A percentile compares a stretch with the other conserved stretches of the same genome.
These are phyloP conservation scores for Bos indicus DNA, from an alignment of 2,113 vertebrate genomes.

Conservation along the genomic window DNA sequence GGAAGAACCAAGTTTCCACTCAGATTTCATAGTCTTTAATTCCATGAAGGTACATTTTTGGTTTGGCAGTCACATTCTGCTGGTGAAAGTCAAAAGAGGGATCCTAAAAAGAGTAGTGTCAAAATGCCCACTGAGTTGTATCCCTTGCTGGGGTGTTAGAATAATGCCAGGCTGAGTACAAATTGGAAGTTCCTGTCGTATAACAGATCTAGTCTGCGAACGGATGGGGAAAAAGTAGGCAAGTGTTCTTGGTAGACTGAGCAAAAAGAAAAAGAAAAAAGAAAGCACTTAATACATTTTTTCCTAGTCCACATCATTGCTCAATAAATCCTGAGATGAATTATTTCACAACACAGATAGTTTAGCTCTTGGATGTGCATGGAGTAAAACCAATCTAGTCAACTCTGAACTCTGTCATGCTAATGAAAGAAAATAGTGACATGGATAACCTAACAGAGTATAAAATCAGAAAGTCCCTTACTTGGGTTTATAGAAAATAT, in stretches of 20 bases:
- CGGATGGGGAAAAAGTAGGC: background rate
- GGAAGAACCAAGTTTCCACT: background rate
- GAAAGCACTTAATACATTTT: background rate
- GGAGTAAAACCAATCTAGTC: background rate
- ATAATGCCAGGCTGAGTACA: background rate
- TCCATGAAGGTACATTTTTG: background rate
- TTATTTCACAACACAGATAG: background rate
- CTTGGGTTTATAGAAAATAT: background rate
- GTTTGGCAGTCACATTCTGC: background rate
- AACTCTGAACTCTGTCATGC: background rate
- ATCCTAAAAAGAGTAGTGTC: background rate
- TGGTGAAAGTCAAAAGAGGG: background rate
- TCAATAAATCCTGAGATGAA: background rate
- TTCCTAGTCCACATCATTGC: background rate
- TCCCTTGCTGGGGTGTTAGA: background rate
- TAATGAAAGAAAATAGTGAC: background rate
- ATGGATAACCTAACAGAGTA: background rate
- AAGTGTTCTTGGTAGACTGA: background rate
- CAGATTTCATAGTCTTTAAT: conserved; percentile 11
- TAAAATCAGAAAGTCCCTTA: background rate
- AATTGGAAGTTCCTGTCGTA: background rate
- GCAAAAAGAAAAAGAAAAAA: background rate
- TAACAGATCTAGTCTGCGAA: background rate
- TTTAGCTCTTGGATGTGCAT: background rate
- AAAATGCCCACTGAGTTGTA: background rate